These are phyloP conservation scores for Aphidius colemani DNA, from an alignment of 2,888 invertebrate species.

Conservation along the genomic window DNA sequence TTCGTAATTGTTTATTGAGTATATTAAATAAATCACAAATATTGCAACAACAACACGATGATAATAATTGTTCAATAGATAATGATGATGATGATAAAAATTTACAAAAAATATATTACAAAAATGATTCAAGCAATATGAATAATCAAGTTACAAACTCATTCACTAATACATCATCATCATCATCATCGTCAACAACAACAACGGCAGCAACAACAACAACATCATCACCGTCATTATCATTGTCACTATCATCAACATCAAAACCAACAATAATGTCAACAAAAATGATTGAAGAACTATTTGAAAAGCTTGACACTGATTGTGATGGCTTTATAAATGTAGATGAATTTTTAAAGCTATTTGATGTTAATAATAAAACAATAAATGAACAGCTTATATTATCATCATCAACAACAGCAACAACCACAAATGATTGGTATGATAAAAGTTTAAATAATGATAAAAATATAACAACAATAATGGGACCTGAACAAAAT, in stretches of 20 bases:
- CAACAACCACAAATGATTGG: slow-evolving; percentile 41
- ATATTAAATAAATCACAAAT: slow-evolving; percentile 63
- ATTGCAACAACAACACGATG: slow-evolving; percentile 17
- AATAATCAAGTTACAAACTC: slow-evolving; percentile 5
- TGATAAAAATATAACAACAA: slow-evolving; percentile 31
- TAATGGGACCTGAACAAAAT: slow-evolving; percentile 42
- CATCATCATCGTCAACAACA: neutral
- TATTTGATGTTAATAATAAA: slow-evolving; percentile 59
- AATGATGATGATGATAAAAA: neutral
- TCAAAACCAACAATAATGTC: neutral
- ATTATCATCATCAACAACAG: slow-evolving; percentile 40
- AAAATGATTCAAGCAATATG: slow-evolving; percentile 3
- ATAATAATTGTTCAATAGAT: neutral
- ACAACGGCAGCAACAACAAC: neutral
- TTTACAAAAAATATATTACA: no score
- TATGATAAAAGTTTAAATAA: slow-evolving; percentile 40
- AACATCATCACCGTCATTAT: neutral
- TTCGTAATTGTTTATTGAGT: slow-evolving; percentile 75
- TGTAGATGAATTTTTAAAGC: slow-evolving; percentile 69
- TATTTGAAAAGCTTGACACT: slow-evolving; percentile 70
- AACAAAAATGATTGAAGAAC: slow-evolving; percentile 63
- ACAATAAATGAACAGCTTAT: slow-evolving; percentile 53
- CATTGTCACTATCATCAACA: neutral
- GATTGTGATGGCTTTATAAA: slow-evolving; percentile 70
- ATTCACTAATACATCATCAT: neutral